Conservation (phyloP, 2,113 vertebrate species). For the Leptocoma aspasia region DNA sequence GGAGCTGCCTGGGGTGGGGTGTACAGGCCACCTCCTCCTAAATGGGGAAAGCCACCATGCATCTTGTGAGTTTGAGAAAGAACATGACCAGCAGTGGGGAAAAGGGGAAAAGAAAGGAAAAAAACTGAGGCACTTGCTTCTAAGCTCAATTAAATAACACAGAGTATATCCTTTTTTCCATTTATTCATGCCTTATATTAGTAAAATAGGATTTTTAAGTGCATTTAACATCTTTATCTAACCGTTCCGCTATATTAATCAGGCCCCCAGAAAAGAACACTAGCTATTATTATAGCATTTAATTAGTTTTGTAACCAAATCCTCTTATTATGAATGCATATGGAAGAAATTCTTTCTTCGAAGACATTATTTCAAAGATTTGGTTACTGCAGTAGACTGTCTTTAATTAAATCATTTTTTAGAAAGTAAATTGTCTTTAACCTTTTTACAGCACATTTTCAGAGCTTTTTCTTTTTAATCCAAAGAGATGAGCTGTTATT, state of each 20-base stretch:
- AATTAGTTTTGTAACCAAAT: slow-evolving; percentile 75
- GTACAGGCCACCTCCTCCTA: not conserved
- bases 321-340: slow-evolving; percentile 62
- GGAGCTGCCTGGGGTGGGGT: not conserved
- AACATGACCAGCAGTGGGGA: not conserved
- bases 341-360: slow-evolving; percentile 59
- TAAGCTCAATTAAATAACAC: slow-evolving; percentile 61
- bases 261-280: slow-evolving; percentile 68
- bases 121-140: slow-evolving; percentile 47
- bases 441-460: slow-evolving; percentile 65
- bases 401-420: slow-evolving; percentile 65
- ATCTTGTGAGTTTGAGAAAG: not conserved
- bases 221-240: slow-evolving; percentile 70
- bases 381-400: slow-evolving; percentile 66
- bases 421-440: slow-evolving; percentile 70
- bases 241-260: slow-evolving; percentile 69
- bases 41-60: not conserved
- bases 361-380: slow-evolving; percentile 63
- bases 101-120: not conserved
- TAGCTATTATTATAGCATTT: slow-evolving; percentile 68
- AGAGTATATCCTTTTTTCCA: slow-evolving; percentile 57
- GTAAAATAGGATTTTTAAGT: slow-evolving; percentile 67
- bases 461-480: slow-evolving; percentile 69
- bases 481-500: slow-evolving; percentile 70
- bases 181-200: slow-evolving; percentile 68